Percentiles rank a stretch among this genome's conserved stretches.
phyloP scores from a whole-genome alignment of 2,113 vertebrate genomes.

The Turnix velox region DNA sequence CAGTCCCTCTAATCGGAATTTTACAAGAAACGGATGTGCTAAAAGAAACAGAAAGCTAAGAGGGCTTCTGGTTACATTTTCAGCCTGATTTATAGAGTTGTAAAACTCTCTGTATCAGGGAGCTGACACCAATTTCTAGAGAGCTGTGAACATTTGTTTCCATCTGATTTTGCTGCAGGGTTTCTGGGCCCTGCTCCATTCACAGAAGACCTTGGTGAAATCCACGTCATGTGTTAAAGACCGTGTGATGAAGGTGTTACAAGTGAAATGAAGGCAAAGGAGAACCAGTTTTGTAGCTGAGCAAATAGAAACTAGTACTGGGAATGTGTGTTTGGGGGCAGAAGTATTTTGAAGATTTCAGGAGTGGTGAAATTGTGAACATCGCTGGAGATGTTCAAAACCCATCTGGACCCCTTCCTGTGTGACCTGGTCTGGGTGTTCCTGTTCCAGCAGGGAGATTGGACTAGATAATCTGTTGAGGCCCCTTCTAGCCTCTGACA shows the following conservation, averaged over 20 bases:
- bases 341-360: neutral
- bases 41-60: constrained; percentile 66
- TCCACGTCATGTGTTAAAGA: neutral
- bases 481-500: no score
- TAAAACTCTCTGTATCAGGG: constrained; percentile 66
- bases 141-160: constrained; percentile 65
- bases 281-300: neutral
- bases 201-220: neutral
- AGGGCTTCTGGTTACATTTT: constrained; percentile 69
- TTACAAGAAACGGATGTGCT: constrained; percentile 74
- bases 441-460: no score
- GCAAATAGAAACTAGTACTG: neutral
- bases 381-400: no score
- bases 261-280: neutral
- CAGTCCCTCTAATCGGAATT: constrained; percentile 64
- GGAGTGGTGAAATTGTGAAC: no score
- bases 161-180: constrained; percentile 35
- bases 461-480: no score
- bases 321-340: neutral
- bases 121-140: constrained; percentile 61
- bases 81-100: constrained; percentile 67
- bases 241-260: neutral
- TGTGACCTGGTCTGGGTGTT: no score
- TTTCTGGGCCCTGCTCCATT: neutral
- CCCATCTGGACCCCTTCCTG: no score